Evolutionary conservation across 2,888 invertebrate genomes (phyloP).

Genomic region (Bedellia somnulentella): DNA sequence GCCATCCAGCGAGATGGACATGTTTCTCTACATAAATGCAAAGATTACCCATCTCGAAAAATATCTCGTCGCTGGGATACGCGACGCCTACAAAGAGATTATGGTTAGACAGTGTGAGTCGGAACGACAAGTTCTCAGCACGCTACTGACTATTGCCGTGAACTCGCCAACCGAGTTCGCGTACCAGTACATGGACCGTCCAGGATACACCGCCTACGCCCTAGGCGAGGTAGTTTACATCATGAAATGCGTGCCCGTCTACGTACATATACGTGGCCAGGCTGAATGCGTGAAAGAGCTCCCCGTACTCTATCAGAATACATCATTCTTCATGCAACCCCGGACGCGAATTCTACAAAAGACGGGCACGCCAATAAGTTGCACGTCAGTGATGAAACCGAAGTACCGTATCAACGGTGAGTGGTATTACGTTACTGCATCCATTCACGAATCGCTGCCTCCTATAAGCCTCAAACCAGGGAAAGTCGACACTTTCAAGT

Average conservation of each 20-base stretch:
- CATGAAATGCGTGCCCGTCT: constrained; percentile 1
- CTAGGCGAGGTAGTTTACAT: constrained; percentile 4
- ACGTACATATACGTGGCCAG: neutral
- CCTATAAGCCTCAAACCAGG: too few relatives aligned
- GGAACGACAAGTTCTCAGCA: too few relatives aligned
- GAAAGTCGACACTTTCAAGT: too few relatives aligned
- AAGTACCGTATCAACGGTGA: too few relatives aligned
- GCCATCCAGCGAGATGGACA: too few relatives aligned
- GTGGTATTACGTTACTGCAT: too few relatives aligned
- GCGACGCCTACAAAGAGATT: too few relatives aligned
- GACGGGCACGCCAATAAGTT: constrained; percentile 1
- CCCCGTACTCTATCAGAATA: neutral
- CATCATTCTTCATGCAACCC: neutral
- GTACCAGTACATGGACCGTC: constrained; percentile 2
- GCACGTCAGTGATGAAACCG: neutral
- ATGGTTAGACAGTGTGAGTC: too few relatives aligned
- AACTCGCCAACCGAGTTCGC: constrained; percentile 7
- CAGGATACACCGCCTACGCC: constrained; percentile 3
- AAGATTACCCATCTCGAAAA: too few relatives aligned
- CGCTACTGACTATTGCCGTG: constrained; percentile 3
- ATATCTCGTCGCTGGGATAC: too few relatives aligned
- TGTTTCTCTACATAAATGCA: too few relatives aligned
- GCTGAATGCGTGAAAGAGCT: constrained; percentile 1
- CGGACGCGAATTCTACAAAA: neutral
- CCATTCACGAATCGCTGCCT: too few relatives aligned